Conservation (phyloP, 2,113 vertebrate genomes). For the Megaleporinus macrocephalus region DNA sequence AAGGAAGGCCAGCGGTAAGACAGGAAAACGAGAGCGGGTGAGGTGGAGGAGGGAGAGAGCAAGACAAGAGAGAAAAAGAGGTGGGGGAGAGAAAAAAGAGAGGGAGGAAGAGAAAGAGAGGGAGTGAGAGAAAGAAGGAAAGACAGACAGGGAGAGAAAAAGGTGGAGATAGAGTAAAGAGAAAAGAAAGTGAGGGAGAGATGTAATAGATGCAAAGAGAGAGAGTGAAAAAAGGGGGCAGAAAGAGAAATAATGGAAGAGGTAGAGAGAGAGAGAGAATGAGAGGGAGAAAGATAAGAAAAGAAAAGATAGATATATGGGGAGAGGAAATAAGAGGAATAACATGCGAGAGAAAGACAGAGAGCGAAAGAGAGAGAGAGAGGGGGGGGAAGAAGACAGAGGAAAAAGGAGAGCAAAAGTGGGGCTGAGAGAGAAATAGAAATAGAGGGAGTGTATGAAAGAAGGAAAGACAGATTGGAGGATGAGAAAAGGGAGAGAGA, state of each 20-base stretch:
- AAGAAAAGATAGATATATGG: too few species aligned
- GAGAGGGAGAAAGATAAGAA: too few species aligned
- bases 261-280: neutral
- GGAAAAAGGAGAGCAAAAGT: too few species aligned
- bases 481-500: neutral
- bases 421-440: too few species aligned
- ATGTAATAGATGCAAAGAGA: neutral
- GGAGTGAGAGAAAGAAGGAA: neutral
- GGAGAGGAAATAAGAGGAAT: too few species aligned
- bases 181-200: neutral
- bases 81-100: neutral
- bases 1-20: constrained; percentile 54
- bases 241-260: neutral
- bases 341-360: too few species aligned
- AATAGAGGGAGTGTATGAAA: too few species aligned
- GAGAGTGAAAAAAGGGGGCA: too few species aligned
- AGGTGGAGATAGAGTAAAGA: neutral
- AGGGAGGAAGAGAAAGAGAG: neutral
- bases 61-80: neutral
- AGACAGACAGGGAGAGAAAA: neutral
- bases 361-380: too few species aligned
- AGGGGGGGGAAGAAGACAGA: too few species aligned
- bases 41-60: constrained; percentile 15
- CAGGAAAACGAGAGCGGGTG: constrained; percentile 35
- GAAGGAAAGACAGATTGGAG: neutral